phyloP scores from a whole-genome alignment of 1,140 invertebrate genomes.

The Steinernema khuongi region DNA sequence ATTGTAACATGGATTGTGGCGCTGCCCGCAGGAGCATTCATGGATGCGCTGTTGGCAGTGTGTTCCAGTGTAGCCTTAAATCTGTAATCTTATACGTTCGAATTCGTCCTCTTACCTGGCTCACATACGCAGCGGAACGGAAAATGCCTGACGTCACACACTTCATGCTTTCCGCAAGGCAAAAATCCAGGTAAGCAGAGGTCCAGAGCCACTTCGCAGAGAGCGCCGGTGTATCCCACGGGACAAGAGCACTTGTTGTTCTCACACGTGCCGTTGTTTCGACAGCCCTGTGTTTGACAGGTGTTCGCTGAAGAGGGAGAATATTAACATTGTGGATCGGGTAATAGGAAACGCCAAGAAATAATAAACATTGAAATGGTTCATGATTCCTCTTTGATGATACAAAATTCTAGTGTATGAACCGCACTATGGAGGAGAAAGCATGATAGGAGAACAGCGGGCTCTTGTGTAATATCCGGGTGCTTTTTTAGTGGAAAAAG shows the following conservation, averaged over 20 bases:
- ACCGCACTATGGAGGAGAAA: too few relatives aligned
- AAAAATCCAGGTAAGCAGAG: background rate
- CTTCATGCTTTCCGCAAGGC: too few relatives aligned
- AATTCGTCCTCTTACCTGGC: too few relatives aligned
- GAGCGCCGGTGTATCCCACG: background rate
- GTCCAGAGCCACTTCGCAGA: background rate
- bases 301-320: background rate
- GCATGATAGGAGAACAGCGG: too few relatives aligned
- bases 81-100: too few relatives aligned
- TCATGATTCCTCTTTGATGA: too few relatives aligned
- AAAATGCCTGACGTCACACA: background rate
- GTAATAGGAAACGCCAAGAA: too few relatives aligned
- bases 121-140: background rate
- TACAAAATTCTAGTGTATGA: too few relatives aligned
- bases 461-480: too few relatives aligned
- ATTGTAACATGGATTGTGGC: background rate
- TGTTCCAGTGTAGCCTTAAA: background rate
- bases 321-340: too few relatives aligned
- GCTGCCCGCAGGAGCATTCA: background rate
- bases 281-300: background rate
- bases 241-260: background rate
- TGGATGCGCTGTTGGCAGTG: background rate
- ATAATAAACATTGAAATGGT: too few relatives aligned
- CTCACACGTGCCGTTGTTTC: slow-evolving; percentile 3
- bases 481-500: too few relatives aligned